A percentile compares a stretch with the other conserved stretches of the same genome.
phyloP scores from a whole-genome alignment of 2,113 vertebrate genomes.

The Podocnemis expansa region DNA sequence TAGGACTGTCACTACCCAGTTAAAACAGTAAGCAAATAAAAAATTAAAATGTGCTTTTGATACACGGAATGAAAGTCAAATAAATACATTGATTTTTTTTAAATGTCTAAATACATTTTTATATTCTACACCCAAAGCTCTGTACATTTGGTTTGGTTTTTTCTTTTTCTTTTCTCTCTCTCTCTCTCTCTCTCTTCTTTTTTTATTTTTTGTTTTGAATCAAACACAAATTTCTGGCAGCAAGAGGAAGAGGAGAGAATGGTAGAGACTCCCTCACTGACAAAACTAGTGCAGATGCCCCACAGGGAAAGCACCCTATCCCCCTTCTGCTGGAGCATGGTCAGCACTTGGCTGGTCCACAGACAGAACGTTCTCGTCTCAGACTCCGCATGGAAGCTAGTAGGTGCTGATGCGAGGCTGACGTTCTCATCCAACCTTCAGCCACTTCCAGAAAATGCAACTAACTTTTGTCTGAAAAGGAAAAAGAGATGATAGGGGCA shows the following conservation, averaged over 20 bases:
- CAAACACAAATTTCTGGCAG: constrained; percentile 68
- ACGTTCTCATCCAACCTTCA: constrained; percentile 71
- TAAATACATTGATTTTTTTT: constrained; percentile 85
- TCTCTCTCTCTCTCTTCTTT: too few relatives aligned
- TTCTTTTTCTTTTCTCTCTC: too few relatives aligned
- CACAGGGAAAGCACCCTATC: constrained; percentile 67
- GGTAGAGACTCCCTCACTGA: constrained; percentile 64
- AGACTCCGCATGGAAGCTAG: constrained; percentile 66
- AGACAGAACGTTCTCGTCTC: constrained; percentile 59
- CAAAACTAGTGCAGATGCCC: constrained; percentile 76
- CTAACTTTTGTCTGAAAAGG: constrained; percentile 79
- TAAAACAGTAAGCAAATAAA: constrained; percentile 68
- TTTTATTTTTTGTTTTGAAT: constrained; percentile 67
- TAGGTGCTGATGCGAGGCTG: constrained; percentile 44
- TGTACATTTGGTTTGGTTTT: constrained; percentile 84
- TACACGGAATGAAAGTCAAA: constrained; percentile 87
- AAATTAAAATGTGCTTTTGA: constrained; percentile 86
- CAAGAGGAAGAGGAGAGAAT: constrained; percentile 62
- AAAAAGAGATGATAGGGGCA: neutral
- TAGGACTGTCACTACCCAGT: constrained; percentile 73
- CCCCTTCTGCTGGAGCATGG: constrained; percentile 44
- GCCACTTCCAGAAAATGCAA: constrained; percentile 55
- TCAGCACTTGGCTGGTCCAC: constrained; percentile 50
- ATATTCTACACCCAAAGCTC: constrained; percentile 85
- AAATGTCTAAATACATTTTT: constrained; percentile 82